A percentile compares a stretch with the other conserved stretches of the same genome.
Conservation (phyloP, 2,888 invertebrate genomes). For the Phoenoteleia sp. region DNA sequence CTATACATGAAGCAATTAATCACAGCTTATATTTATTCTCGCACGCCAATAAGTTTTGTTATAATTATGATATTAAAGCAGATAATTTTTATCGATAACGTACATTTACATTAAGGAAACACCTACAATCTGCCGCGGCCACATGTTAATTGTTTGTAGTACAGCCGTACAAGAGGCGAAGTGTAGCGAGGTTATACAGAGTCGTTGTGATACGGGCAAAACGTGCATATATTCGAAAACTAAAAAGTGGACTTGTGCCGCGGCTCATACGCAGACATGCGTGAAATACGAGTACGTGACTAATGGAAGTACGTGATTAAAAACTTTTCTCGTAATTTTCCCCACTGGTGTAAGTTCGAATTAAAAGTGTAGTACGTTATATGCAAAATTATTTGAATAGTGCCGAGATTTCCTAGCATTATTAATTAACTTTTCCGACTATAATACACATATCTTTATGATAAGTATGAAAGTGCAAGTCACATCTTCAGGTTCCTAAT, state of each 20-base stretch:
- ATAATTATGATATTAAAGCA: background rate
- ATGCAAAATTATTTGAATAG: slow-evolving; percentile 72
- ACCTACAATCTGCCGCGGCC: background rate
- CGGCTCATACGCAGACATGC: slow-evolving; percentile 67
- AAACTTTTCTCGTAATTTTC: slow-evolving; percentile 81
- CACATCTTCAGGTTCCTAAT: no score
- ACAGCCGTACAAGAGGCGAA: slow-evolving; percentile 14
- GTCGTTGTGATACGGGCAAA: slow-evolving; percentile 57
- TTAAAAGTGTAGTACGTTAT: slow-evolving; percentile 75
- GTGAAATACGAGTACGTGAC: slow-evolving; percentile 78
- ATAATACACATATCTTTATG: slow-evolving; percentile 37
- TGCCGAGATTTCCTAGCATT: slow-evolving; percentile 49
- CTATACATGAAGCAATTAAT: no score
- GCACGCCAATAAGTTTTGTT: no score
- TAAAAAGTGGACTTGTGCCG: slow-evolving; percentile 67
- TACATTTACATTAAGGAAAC: slow-evolving; percentile 22
- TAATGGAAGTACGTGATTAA: slow-evolving; percentile 82
- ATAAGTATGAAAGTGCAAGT: slow-evolving; percentile 32
- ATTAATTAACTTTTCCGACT: slow-evolving; percentile 68
- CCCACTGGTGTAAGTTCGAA: slow-evolving; percentile 76
- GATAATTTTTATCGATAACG: slow-evolving; percentile 26
- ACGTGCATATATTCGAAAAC: slow-evolving; percentile 68
- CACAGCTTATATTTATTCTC: no score
- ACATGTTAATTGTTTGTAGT: slow-evolving; percentile 52
- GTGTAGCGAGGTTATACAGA: slow-evolving; percentile 20